Conservation (phyloP, 2,113 vertebrate genomes). For the Gopherus flavomarginatus region DNA sequence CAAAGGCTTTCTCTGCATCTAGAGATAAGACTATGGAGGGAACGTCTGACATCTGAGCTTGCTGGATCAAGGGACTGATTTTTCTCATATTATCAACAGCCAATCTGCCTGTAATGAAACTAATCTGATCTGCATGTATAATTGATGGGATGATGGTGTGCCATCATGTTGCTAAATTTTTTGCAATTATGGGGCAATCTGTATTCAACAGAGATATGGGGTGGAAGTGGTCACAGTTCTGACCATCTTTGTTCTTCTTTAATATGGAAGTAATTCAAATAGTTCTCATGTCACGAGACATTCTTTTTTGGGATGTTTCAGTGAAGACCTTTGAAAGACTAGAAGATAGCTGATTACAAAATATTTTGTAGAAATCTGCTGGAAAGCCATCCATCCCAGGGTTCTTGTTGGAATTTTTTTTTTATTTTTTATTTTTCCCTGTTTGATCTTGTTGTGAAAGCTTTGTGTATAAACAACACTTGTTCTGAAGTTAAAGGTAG, state of each 20-base stretch:
- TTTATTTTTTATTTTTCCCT: not conserved
- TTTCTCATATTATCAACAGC: no score
- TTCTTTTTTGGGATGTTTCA: not conserved
- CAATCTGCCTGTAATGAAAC: not conserved
- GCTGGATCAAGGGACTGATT: no score
- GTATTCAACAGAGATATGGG: not conserved
- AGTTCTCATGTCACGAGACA: not conserved
- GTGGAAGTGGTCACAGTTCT: not conserved
- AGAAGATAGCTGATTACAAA: not conserved
- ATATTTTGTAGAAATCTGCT: no score
- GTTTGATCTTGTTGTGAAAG: not conserved
- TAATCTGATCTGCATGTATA: not conserved
- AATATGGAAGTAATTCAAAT: no score
- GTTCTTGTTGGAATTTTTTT: not conserved
- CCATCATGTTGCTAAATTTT: not conserved
- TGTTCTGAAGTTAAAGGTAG: not conserved
- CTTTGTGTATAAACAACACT: not conserved
- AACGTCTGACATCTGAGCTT: no score
- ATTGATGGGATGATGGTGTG: not conserved
- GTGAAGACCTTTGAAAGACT: not conserved
- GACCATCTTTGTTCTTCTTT: not conserved
- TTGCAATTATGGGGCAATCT: not conserved
- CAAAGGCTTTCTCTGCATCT: no score
- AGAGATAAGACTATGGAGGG: no score
- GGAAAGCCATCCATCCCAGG: no score